Evolutionary conservation across 2,113 vertebrate genomes (phyloP).

Genomic region (Mormoops blainvillei): DNA sequence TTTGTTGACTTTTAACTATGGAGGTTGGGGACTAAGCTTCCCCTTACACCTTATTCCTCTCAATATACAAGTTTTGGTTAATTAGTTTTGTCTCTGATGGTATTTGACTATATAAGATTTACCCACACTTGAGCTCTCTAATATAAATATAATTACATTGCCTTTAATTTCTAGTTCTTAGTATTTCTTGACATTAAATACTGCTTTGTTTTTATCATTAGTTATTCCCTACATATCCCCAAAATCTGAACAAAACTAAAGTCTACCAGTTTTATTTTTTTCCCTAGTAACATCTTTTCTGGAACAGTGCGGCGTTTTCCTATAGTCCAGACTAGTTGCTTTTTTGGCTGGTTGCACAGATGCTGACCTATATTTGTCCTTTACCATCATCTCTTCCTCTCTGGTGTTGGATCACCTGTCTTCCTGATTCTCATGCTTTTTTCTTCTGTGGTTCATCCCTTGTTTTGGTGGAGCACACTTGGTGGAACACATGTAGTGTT

Average conservation of each 20-base stretch:
- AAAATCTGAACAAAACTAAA: not conserved
- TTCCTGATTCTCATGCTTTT: not conserved
- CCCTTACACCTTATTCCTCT: not conserved
- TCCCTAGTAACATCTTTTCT: not conserved
- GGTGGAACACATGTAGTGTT: not conserved
- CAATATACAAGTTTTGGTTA: not conserved
- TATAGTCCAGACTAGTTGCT: not conserved
- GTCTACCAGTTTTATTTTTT: not conserved
- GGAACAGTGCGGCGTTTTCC: not conserved
- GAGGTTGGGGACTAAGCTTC: not conserved
- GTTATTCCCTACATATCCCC: not conserved
- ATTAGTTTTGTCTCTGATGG: not conserved
- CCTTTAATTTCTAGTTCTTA: not conserved
- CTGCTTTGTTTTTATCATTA: not conserved
- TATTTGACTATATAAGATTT: not conserved
- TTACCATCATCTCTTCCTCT: not conserved
- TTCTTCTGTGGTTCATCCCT: not conserved
- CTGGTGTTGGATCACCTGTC: not conserved
- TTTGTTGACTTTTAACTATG: not conserved
- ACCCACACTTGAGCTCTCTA: not conserved
- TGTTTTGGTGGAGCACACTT: not conserved
- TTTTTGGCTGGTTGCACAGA: not conserved
- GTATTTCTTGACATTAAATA: conserved; percentile 15
- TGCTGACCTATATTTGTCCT: not conserved
- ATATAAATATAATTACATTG: not conserved